Percentiles rank a stretch among this genome's conserved stretches.
Evolutionary conservation across 1,140 invertebrate species (phyloP).

Genomic region (Microplitis demolitor): DNA sequence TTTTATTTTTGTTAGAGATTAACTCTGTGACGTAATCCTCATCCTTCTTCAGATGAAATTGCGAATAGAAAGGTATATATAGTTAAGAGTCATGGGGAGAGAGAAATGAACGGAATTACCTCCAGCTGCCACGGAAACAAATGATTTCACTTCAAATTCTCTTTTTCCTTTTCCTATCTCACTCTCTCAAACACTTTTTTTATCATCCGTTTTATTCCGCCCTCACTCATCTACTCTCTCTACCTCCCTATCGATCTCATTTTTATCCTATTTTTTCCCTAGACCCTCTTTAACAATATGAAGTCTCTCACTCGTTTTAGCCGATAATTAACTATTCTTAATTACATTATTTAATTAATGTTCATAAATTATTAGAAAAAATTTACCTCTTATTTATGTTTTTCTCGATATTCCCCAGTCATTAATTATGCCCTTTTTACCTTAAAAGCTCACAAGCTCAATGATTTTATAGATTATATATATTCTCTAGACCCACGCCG

Average conservation of each 20-base stretch:
- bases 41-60: constrained; percentile 2
- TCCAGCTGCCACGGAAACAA: constrained; percentile 31
- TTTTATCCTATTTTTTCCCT: neutral
- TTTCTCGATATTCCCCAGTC: too few species aligned
- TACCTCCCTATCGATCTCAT: neutral
- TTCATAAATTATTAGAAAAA: too few species aligned
- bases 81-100: neutral
- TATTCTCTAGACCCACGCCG: too few species aligned
- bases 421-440: too few species aligned
- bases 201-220: constrained; percentile 13
- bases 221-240: neutral
- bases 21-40: neutral
- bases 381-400: too few species aligned
- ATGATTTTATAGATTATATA: too few species aligned
- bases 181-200: neutral
- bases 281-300: neutral
- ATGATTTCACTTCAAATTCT: constrained; percentile 26
- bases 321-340: too few species aligned
- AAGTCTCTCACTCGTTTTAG: neutral
- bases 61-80: neutral
- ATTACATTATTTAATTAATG: too few species aligned
- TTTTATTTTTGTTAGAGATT: neutral
- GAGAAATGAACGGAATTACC: constrained; percentile 24
- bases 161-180: constrained; percentile 16
- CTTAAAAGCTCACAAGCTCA: too few species aligned